A percentile compares a stretch with the other conserved stretches of the same genome.
phyloP scores from a whole-genome alignment of 1,140 invertebrate genomes.

The Drosophila setifemur region DNA sequence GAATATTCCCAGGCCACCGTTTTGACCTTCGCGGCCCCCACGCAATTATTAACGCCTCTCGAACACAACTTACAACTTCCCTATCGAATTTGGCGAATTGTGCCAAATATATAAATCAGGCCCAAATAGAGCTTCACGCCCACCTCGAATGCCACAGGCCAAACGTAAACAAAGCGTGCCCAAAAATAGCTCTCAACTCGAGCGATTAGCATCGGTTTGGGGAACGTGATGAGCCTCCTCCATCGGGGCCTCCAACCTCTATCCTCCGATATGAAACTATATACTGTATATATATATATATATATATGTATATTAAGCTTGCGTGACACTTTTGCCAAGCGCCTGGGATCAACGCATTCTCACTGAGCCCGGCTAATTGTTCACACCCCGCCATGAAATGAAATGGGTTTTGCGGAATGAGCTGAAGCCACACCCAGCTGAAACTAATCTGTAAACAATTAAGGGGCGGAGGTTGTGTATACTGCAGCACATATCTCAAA shows the following conservation, averaged over 20 bases:
- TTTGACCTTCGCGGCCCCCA: slow-evolving; percentile 18
- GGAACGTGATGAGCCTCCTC: slow-evolving; percentile 53
- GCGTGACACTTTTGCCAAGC: slow-evolving; percentile 72
- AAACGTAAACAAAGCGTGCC: slow-evolving; percentile 66
- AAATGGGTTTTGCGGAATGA: background rate
- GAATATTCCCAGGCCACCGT: slow-evolving; percentile 19
- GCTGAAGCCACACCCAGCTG: slow-evolving; percentile 54
- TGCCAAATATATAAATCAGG: slow-evolving; percentile 61
- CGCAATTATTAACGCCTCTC: slow-evolving; percentile 23
- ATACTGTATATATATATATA: too few species aligned
- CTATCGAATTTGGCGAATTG: slow-evolving; percentile 29
- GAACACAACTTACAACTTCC: slow-evolving; percentile 24
- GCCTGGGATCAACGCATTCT: slow-evolving; percentile 33
- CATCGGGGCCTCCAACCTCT: background rate
- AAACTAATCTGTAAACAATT: slow-evolving; percentile 77
- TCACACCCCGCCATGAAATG: slow-evolving; percentile 50
- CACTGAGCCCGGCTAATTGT: slow-evolving; percentile 57
- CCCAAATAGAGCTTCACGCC: slow-evolving; percentile 40
- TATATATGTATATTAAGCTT: slow-evolving; percentile 22
- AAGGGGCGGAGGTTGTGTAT: slow-evolving; percentile 41
- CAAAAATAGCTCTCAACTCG: slow-evolving; percentile 58
- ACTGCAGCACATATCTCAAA: slow-evolving; percentile 48
- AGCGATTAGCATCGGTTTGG: slow-evolving; percentile 55
- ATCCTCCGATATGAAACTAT: too few species aligned
- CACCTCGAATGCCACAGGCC: slow-evolving; percentile 41